Base-by-base conservation (phyloP, 1,140 invertebrate genomes). In the Drosophila azteca region DNA sequence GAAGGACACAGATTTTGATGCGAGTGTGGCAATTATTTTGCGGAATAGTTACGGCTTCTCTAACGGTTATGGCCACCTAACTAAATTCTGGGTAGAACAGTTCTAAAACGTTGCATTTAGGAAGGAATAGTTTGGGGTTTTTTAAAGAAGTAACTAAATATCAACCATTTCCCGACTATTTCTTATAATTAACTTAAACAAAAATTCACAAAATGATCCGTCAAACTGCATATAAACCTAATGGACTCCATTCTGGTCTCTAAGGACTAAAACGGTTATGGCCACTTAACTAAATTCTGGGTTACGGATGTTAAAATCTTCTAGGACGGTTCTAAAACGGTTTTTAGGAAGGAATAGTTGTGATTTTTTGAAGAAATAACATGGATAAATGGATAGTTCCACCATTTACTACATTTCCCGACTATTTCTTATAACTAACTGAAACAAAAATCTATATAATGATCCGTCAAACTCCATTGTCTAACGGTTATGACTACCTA, bases 21-120 rank as follows among this genome's bases (percentile, higher is more conserved):
- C 51, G 77, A 61, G 60, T 63, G 78, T 44, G 68, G 73, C 82
- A 81, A 87, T 87, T 87, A 77, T 87, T 74, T 77, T 48, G 61
- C 29, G 50, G 24, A 77, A 77, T 72, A 73, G 72, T 80, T 54
- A 50, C 48, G 26, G 64, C 45, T 44, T 35, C 26, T 31, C 17
- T 54, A n/a, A 35, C 22, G 29, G 52, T 54, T 31, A 35, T 17
- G 29, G 41, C 8, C 41, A 50, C 50, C 22, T 48, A 43, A 8
- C 17, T 46, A 71, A 62, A 53, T 50, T 4, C 29, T 41, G 9
- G 45, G 52, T 20, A 48, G 9, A 48, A 13, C 0, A 1, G 3
- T 35, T 35, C 35, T 11, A 2, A 35, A 3, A 3, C 3, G 9
- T 3, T 35, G 9, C 0, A 11, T 35, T 35, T 8, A 35, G 6